Evolutionary conservation across 1,140 invertebrate species (phyloP), one percentile per base, ranked within the genome.

Genomic region (Glomeris maerens): DNA sequence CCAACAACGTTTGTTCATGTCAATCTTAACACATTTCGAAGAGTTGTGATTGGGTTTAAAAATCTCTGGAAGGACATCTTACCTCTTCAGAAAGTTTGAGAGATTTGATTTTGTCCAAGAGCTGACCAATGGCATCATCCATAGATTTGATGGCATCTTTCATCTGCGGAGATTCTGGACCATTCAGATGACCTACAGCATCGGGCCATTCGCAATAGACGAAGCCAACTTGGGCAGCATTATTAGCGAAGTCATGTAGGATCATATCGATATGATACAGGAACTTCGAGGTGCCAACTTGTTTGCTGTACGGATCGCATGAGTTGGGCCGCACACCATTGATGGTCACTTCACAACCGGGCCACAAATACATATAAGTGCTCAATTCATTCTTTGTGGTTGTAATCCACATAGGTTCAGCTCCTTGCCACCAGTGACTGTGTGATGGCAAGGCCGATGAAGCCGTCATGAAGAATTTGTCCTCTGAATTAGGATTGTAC

Each of bases 331-430:
- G 56, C 3, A 60, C 50, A 5, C 61, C 62, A 20, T 63, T 52
- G 21, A 71, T 66, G 2, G 59, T 55, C 5, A 70, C 64, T 40
- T 72, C 65, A 54, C 69, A 69, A 14, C 69, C 66, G 5, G 65
- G 62, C 67, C 69, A 71, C 47, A 64, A 61, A 41, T 59, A 68
- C 44, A 66, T 52, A 46, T 61, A 65, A 13, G 61, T 57, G 46
- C 54, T 59, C 38, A 64, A 63, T n/a, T 63, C 62, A 55, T 65
- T 56, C 27, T 59, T 61, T 20, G 55, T 59, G 1, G 64, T 63
- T 4, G 64, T 62, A 3, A 66, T 63, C 67, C 68, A 72, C 42
- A 64, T 55, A 1, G 66, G 69, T 51, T 66, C 66, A 0, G 59
- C 59, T 14, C 57, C 60, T 49, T 66, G 59, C 66, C 68, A 72